These are phyloP conservation scores for Coreius guichenoti DNA, from an alignment of 2,797 vertebrate genomes.

Conservation along the genomic window DNA sequence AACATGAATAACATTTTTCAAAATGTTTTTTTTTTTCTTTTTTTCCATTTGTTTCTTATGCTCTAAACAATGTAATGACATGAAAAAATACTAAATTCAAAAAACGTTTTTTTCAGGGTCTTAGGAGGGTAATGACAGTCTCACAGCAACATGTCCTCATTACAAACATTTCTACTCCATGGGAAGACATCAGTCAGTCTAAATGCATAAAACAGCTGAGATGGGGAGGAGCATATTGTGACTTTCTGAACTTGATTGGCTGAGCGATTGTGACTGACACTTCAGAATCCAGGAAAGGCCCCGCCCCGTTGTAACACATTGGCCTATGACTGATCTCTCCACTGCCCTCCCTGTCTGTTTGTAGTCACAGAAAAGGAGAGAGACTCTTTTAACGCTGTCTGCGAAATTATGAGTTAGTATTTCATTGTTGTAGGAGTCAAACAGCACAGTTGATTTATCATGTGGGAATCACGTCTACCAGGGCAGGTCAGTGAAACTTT, in stretches of 20 bases:
- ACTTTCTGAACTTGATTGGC: conserved; percentile 67
- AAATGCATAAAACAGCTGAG: conserved; percentile 5
- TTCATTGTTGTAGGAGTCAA: conserved; percentile 48
- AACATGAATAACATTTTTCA: too few relatives aligned
- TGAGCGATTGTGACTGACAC: conserved; percentile 57
- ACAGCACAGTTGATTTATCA: conserved; percentile 57
- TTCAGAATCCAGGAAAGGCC: conserved; percentile 36
- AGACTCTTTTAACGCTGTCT: conserved; percentile 15
- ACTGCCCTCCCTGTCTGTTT: conserved; percentile 48
- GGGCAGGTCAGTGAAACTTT: conserved; percentile 75
- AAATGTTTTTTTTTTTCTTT: too few relatives aligned
- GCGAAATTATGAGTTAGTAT: conserved; percentile 23
- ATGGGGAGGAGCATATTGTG: neutral
- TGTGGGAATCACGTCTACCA: conserved; percentile 69
- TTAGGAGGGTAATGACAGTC: too few relatives aligned
- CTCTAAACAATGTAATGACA: too few relatives aligned
- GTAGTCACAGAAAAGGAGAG: conserved; percentile 31
- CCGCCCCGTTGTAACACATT: conserved; percentile 69
- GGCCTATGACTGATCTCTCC: conserved; percentile 64
- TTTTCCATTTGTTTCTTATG: too few relatives aligned
- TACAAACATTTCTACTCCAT: neutral
- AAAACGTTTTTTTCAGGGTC: too few relatives aligned
- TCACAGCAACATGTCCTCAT: too few relatives aligned
- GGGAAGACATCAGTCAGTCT: neutral
- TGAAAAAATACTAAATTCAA: too few relatives aligned